Conservation (phyloP, 2,113 vertebrate species). For the Atlantisia rogersi region DNA sequence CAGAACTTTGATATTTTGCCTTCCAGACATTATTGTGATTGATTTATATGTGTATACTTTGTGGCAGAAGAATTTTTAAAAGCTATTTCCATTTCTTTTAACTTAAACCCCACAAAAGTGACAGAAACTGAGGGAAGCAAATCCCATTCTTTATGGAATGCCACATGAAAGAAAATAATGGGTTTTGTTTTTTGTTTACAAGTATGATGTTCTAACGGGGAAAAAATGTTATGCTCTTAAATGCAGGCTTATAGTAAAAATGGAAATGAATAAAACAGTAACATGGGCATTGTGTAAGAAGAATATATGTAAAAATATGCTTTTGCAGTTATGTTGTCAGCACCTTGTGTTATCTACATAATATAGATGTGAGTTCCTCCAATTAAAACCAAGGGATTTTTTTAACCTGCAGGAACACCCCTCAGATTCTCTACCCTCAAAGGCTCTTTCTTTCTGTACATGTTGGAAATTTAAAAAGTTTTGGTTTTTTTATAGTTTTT, state of each 20-base stretch:
- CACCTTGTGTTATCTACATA: neutral
- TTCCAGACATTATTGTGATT: slow-evolving; percentile 19
- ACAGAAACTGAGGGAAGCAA: neutral
- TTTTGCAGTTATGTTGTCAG: neutral
- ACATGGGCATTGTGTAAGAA: neutral
- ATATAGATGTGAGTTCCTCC: neutral
- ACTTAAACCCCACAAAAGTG: neutral
- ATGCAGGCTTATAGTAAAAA: neutral
- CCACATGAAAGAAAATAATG: neutral
- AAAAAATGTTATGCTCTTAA: neutral
- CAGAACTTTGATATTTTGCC: slow-evolving; percentile 21
- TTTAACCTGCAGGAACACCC: neutral
- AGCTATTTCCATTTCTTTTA: slow-evolving; percentile 21
- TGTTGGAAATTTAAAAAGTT: neutral
- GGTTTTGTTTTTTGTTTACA: slow-evolving; percentile 2
- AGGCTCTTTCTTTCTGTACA: neutral
- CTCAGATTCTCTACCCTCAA: neutral
- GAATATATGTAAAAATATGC: neutral
- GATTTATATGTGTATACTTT: neutral
- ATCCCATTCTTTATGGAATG: neutral
- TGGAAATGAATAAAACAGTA: neutral
- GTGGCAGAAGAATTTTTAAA: neutral
- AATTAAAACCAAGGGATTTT: neutral
- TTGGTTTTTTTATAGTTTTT: neutral
- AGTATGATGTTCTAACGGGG: neutral